Percentiles rank a stretch among this genome's conserved stretches.
These are phyloP conservation scores for Etheostoma cragini DNA, from an alignment of 2,113 vertebrate genomes.

Conservation along the genomic window DNA sequence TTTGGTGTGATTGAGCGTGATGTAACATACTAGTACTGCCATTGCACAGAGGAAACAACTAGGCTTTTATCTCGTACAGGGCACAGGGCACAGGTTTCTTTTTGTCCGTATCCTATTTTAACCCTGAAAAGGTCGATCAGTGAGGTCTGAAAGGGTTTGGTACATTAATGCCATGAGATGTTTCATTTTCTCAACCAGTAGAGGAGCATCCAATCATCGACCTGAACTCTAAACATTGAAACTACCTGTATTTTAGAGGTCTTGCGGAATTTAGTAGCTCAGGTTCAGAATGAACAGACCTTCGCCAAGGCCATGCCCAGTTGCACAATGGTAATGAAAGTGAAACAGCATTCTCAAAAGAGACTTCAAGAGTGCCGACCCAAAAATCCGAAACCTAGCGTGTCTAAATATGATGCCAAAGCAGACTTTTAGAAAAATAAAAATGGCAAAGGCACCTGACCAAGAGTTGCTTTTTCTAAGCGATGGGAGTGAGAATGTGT, in stretches of 20 bases:
- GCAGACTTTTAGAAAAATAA: too few species aligned
- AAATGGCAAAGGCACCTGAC: too few species aligned
- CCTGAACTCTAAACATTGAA: background rate
- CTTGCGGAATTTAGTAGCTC: background rate
- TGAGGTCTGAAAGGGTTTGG: background rate
- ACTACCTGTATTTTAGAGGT: background rate
- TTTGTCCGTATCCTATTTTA: background rate
- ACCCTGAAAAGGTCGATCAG: background rate
- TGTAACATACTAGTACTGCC: conserved; percentile 43
- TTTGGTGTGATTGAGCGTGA: conserved; percentile 56
- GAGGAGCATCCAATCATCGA: background rate
- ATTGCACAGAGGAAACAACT: conserved; percentile 35
- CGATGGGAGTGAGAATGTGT: too few species aligned
- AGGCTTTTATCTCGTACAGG: background rate
- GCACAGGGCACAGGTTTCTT: background rate
- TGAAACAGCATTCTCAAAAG: too few species aligned
- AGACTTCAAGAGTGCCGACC: too few species aligned
- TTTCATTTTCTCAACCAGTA: background rate
- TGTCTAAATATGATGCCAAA: too few species aligned
- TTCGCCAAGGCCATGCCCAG: too few species aligned
- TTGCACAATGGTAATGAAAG: too few species aligned
- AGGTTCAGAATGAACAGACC: background rate
- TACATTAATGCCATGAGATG: background rate
- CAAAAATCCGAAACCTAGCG: too few species aligned
- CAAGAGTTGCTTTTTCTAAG: too few species aligned